phyloP scores from a whole-genome alignment of 2,888 invertebrate species.

The Cyclophora punctaria region DNA sequence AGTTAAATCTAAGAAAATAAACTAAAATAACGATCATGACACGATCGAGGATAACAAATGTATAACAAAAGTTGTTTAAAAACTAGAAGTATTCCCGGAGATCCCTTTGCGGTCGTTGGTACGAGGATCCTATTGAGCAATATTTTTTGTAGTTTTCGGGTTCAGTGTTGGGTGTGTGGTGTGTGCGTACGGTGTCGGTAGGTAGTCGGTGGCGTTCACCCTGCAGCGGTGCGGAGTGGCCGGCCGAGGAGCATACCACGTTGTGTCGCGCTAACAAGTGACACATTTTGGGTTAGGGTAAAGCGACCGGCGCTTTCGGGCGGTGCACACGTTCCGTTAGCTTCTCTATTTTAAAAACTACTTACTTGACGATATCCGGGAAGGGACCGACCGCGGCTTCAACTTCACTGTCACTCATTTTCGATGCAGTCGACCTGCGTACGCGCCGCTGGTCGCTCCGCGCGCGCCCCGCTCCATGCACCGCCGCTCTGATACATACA shows the following conservation, averaged over 20 bases:
- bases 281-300: constrained; percentile 68
- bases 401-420: constrained; percentile 57
- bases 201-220: constrained; percentile 47
- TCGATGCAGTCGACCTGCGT: constrained; percentile 72
- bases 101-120: constrained; percentile 29
- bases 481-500: constrained; percentile 45
- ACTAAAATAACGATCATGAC: no score
- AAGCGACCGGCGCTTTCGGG: constrained; percentile 69
- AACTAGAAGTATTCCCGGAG: constrained; percentile 31
- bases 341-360: constrained; percentile 73
- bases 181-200: constrained; percentile 18
- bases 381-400: constrained; percentile 61
- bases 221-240: constrained; percentile 31
- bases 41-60: no score
- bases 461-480: constrained; percentile 64
- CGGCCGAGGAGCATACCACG: constrained; percentile 33
- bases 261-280: constrained; percentile 51
- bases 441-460: constrained; percentile 65
- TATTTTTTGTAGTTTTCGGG: constrained; percentile 36
- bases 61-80: constrained; percentile 28
- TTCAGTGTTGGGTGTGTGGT: constrained; percentile 30
- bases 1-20: no score
- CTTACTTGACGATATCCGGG: constrained; percentile 70
- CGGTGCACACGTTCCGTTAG: constrained; percentile 71
- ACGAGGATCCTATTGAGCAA: constrained; percentile 33